phyloP scores from a whole-genome alignment of 2,888 invertebrate species.

The Napeogenes inachia region DNA sequence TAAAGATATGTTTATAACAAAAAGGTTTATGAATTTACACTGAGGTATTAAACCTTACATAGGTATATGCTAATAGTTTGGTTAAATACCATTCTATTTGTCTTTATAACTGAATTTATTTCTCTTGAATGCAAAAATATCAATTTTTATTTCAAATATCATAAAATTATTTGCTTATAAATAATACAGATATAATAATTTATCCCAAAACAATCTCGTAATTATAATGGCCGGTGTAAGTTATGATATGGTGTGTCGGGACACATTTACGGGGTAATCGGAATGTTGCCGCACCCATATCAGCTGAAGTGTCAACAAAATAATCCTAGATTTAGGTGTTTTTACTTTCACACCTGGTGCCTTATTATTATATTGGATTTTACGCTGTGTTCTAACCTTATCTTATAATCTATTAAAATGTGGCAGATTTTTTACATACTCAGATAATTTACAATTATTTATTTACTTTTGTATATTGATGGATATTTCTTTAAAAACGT shows the following conservation, averaged over 20 bases:
- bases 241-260: slow-evolving; percentile 24
- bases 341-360: slow-evolving; percentile 36
- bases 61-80: neutral
- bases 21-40: neutral
- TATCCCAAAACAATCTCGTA: neutral
- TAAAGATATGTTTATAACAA: slow-evolving; percentile 4
- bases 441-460: no score
- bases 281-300: slow-evolving; percentile 46
- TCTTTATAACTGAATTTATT: no score
- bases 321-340: slow-evolving; percentile 44
- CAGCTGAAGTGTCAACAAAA: slow-evolving; percentile 46
- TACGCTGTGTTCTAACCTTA: neutral
- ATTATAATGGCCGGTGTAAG: slow-evolving; percentile 11
- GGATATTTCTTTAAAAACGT: no score
- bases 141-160: no score
- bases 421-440: neutral
- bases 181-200: neutral
- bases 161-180: neutral
- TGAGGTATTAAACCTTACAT: neutral
- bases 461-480: no score
- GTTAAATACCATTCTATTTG: no score
- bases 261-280: slow-evolving; percentile 23
- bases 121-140: no score
- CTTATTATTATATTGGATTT: neutral
- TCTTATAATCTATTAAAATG: neutral